Evolutionary conservation across 2,113 vertebrate genomes (phyloP), one percentile per base, ranked within the genome.

Genomic region (Puffinus mauretanicus): DNA sequence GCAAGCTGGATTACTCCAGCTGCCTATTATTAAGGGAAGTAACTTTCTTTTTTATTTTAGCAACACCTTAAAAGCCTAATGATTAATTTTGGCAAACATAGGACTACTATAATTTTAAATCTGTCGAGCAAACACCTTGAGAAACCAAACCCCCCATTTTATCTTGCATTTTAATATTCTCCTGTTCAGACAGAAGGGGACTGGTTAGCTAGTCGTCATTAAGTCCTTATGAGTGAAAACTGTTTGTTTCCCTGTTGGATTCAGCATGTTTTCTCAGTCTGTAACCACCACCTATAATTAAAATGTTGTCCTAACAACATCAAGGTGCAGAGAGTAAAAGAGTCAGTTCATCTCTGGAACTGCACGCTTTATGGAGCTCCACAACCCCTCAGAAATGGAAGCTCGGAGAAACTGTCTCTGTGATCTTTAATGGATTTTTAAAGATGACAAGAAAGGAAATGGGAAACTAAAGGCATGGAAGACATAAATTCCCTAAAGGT

Each of bases 401-500:
- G 97, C 97, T 95, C 52, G 72, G 96, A 97, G 98, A 98, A 98
- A 97, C 96, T 85, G 98, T 97, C 98, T 98, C 97, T 95, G 29
- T 97, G 97, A 98, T 98, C 98, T 98, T 98, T 98, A 98, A 98
- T 98, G 98, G 98, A 98, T 98, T 98, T 98, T 98, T 98, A 98
- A 98, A 98, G 98, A 98, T 98, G 98, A 98, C 98, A 98, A 97
- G 98, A 97, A 98, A 98, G 98, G 97, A 97, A 98, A 98, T 97
- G 98, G 98, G 98, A 97, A 98, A 98, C 96, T 97, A 98, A 98
- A 98, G 98, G 98, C 94, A 96, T 90, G 87, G 97, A 98, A 98
- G 98, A 98, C 97, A 97, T 97, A 97, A 98, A 98, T 98, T 99
- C 99, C 99, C 99, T 97, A 96, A 98, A 99, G 99, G 98, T 98